Evolutionary conservation across 2,113 vertebrate genomes (phyloP), one percentile per base, ranked within the genome.

Genomic region (Triplophysa dalaica): DNA sequence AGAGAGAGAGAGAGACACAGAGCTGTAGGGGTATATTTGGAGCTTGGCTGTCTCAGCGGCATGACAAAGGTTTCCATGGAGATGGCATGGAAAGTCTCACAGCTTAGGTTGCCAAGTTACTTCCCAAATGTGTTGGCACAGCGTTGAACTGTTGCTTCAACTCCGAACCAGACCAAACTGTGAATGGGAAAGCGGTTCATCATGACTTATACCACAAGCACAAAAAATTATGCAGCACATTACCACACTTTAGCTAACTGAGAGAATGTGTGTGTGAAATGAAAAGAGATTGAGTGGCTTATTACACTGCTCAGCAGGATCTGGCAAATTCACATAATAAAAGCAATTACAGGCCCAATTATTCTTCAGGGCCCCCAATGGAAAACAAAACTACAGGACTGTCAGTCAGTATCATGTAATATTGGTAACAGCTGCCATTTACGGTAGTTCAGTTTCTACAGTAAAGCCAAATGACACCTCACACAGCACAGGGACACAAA

Each of bases 11-110:
- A 41, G 45, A 56, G 26, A 78, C 8, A 75, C 12, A 77, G n/a
- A 80, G 58, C 22, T 21, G 17, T 43, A 24, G 22, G 19, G 56
- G 45, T 58, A 65, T 75, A 67, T 73, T 78, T 73, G 66, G 77
- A 83, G 79, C 67, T 69, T 43, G 29, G 56, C 58, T 14, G 79
- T 81, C 72, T 81, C 72, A 61, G 79, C 43, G 22, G 64, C 72
- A 81, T 76, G 79, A 67, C 56, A 73, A 81, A 75, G 52, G 79
- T 81, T 81, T 81, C 79, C 79, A 81, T 81, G 72, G 79, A 68
- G 74, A 81, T 75, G 50, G 72, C 72, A 81, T 81, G 79, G 70
- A 61, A 69, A 48, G 64, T 76, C 64, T 81, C 72, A 48, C 64
- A 74, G 73, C 56, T 50, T 76, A 43, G 26, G 56, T 81, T 75